Conservation (phyloP, 2,888 invertebrate species). For the Trachelus tabidus region DNA sequence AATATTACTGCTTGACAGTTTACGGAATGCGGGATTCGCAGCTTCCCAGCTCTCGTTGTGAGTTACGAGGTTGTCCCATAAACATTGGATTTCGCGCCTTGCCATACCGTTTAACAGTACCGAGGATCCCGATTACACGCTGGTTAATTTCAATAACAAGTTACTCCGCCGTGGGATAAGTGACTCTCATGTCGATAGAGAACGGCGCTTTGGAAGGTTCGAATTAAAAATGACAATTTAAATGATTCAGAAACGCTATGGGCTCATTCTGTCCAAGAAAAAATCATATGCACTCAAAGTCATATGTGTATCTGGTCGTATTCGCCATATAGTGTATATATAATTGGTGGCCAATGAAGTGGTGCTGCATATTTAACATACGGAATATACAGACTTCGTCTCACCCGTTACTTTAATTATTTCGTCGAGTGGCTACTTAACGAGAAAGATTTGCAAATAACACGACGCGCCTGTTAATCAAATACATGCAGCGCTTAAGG, state of each 20-base stretch:
- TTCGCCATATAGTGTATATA: background rate
- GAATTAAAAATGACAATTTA: background rate
- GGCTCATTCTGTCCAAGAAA: background rate
- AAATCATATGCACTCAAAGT: background rate
- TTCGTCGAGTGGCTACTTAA: constrained; percentile 27
- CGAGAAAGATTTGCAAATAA: constrained; percentile 30
- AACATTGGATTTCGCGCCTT: constrained; percentile 50
- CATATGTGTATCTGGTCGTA: background rate
- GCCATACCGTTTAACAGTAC: constrained; percentile 52
- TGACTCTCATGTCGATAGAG: constrained; percentile 7
- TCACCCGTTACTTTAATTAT: constrained; percentile 24
- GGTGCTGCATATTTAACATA: background rate
- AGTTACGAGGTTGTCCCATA: constrained; percentile 43
- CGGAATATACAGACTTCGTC: background rate
- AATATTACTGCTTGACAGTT: background rate
- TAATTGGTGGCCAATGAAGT: constrained; percentile 1
- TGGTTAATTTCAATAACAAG: constrained; percentile 57
- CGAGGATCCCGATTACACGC: constrained; percentile 48
- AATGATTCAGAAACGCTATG: background rate
- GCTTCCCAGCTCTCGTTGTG: constrained; percentile 38
- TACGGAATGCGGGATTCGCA: constrained; percentile 26
- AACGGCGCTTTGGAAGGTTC: background rate
- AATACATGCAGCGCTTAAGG: constrained; percentile 19
- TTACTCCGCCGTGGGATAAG: constrained; percentile 1
- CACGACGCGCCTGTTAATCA: constrained; percentile 37